Conservation (phyloP, 1,140 invertebrate species). For the Diachasmimorpha longicaudata region DNA sequence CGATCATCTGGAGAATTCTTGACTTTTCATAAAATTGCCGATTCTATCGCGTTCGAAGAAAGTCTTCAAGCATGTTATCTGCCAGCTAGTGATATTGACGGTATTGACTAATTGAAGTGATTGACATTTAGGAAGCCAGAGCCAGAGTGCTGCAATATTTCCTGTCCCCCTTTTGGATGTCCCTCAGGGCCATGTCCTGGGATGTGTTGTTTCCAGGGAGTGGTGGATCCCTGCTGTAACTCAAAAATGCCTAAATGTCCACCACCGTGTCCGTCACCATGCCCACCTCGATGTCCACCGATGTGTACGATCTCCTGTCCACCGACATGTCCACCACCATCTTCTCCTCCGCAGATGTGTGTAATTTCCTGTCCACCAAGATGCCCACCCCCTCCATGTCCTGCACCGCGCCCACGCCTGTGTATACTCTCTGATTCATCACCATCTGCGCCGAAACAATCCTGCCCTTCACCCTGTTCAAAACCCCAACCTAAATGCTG, state of each 20-base stretch:
- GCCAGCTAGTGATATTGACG: no score
- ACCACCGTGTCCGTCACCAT: background rate
- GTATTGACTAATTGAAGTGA: background rate
- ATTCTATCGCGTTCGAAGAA: no score
- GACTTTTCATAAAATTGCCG: no score
- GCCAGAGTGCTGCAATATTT: conserved; percentile 42
- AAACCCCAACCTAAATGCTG: background rate
- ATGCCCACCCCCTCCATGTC: background rate
- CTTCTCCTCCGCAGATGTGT: background rate
- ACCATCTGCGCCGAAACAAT: background rate
- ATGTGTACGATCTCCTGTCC: background rate
- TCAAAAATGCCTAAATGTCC: conserved; percentile 36
- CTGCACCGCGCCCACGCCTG: background rate
- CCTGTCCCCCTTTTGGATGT: conserved; percentile 48
- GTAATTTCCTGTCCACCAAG: background rate
- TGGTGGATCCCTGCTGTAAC: conserved; percentile 38
- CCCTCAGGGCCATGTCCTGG: conserved; percentile 44
- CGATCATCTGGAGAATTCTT: no score
- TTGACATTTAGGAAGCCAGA: conserved; percentile 39
- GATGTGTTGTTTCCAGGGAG: conserved; percentile 33
- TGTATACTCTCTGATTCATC: background rate
- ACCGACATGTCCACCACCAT: background rate
- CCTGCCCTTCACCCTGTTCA: background rate
- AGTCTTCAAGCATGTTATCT: no score
- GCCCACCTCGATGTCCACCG: background rate